phyloP scores from a whole-genome alignment of 2,888 invertebrate species.

The Drosophila atroscutellata region DNA sequence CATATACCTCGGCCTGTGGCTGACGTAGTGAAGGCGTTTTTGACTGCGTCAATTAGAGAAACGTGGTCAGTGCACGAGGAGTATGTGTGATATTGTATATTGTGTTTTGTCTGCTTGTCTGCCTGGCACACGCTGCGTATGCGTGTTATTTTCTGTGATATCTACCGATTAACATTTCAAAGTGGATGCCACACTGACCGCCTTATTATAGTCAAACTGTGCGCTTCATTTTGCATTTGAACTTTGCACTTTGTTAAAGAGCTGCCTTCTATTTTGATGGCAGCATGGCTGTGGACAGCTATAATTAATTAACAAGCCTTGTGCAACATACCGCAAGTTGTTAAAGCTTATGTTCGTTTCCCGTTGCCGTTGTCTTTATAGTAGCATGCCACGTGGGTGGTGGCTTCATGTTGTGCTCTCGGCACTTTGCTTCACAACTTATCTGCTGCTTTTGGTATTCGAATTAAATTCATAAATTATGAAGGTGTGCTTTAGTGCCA shows the following conservation, averaged over 20 bases:
- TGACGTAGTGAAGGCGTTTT: slow-evolving; percentile 47
- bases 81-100: slow-evolving; percentile 37
- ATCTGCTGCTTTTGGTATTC: not conserved
- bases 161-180: not conserved
- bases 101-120: not conserved
- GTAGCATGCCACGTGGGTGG: slow-evolving; percentile 6
- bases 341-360: slow-evolving; percentile 13
- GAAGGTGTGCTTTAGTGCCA: not conserved
- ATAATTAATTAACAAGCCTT: slow-evolving; percentile 30
- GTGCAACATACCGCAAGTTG: not conserved
- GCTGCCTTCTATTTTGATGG: not conserved
- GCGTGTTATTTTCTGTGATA: not conserved
- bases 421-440: not conserved
- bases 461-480: not conserved
- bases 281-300: slow-evolving; percentile 1
- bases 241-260: slow-evolving; percentile 24
- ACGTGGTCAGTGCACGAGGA: slow-evolving; percentile 8
- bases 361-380: not conserved
- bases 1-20: slow-evolving; percentile 70
- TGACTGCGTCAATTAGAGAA: slow-evolving; percentile 37
- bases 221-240: slow-evolving; percentile 10
- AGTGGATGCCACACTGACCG: slow-evolving; percentile 3
- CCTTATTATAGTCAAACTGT: slow-evolving; percentile 5
- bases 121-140: slow-evolving; percentile 16
- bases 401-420: not conserved